Base-by-base conservation (phyloP, 2,888 invertebrate genomes). In the Elegia similella region DNA sequence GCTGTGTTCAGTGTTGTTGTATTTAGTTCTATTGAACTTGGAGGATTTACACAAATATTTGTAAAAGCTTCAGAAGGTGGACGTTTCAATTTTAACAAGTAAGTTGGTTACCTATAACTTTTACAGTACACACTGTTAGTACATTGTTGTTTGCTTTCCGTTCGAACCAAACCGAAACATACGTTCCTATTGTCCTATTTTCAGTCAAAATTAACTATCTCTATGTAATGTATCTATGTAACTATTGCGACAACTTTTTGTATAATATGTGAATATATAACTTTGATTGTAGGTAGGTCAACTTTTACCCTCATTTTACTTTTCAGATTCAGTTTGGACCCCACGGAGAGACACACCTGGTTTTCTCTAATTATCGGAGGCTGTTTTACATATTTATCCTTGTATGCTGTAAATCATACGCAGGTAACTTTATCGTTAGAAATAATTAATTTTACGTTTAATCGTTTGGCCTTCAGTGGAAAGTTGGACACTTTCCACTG, bases 331-430 rank as follows among this genome's bases (percentile, higher is more conserved):
- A 94, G 95, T 73, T 69, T 93, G 1, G 96, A 98, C 86, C 97
- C 96, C 6, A 97, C 96, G 0, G 94, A 94, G 53, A 92, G 98
- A 13, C 96, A 97, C 67, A 95, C 97, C 0, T 95, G 97, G 94
- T 97, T 96, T 93, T 94, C 95, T 0, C 90, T 97, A 29, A 86
- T 94, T 5, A 91, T 97, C 54, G 98, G 98, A n/a, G 97, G 97
- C 0, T 83, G 95, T 42, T 93, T 95, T 55, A 97, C 96, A 0
- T 97, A 95, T 75, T 79, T 96, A 43, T 95, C 97, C 0, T 73
- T 98, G 7, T 98, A 97, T 79, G 98, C 95, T 2, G 96, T 97
- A 0, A 97, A 97, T 78, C 98, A 98, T 81, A 95, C 97, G 0
- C 97, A 91, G 84, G 90, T 90, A 71, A 65, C 30, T 62, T 38